Base-by-base conservation (phyloP, 2,888 invertebrate genomes). In the Masnerella sp. region DNA sequence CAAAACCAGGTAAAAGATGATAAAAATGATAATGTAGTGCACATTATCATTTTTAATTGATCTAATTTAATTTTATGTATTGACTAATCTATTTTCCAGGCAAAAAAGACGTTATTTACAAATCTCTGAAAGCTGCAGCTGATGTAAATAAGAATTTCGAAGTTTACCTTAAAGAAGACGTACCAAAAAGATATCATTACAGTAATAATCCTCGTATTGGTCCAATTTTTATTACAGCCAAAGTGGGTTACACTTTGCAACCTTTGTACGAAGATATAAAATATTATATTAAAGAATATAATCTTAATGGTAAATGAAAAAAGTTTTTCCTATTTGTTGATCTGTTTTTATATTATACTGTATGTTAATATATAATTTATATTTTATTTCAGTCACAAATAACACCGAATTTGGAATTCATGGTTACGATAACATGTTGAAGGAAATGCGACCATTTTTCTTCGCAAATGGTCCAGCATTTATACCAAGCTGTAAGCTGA, bases 391-490 rank as follows among this genome's bases (percentile, higher is more conserved):
- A 90, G 91, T 89, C 12, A 89, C 88, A 22, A 84, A 88, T 51
- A 82, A 84, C 17, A 87, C 89, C 0, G 87, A 88, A 73, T 91
- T 91, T 80, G 92, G 92, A 2, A 84, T 90, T 12, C 93, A 93
- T 81, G 93, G 93, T 0, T 93, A 92, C 80, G 91, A 92, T 80
- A 92, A 92, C 80, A 86, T 84, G 42, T 84, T 89, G 1, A 71
- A 82, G 38, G 87, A 88, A 45, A 94, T 94, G 94, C 90, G 90
- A 78, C 91, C 93, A 3, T 90, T 92, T 79, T 94, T 94, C 83
- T 90, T 94, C 81, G 93, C 92, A 0, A 88, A 89, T 75, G 94
- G 94, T 1, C 93, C 93, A 0, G 88, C 88, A 71, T 91, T 94
- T 77, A 89, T 89, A 74, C 81, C 83, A 30, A 83, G 88, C 36